Percentiles rank a stretch among this genome's conserved stretches.
Evolutionary conservation across 2,888 invertebrate genomes (phyloP).

Genomic region (Aricia artaxerxes): DNA sequence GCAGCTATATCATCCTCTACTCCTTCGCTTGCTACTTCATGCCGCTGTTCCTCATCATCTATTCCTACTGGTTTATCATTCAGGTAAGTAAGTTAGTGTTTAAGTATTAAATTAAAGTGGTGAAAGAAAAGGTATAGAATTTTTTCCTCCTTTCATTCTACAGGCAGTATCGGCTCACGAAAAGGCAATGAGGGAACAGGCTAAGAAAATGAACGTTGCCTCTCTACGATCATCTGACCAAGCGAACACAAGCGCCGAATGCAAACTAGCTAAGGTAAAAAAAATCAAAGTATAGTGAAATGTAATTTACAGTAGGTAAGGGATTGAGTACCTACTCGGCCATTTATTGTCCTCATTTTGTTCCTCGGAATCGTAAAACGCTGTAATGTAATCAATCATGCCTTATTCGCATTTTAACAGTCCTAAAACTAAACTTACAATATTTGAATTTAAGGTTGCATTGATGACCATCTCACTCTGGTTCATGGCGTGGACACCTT

Average conservation of each 20-base stretch:
- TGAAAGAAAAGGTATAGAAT: background rate
- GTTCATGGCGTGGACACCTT: slow-evolving; percentile 97
- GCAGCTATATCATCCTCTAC: slow-evolving; percentile 90
- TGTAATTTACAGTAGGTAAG: background rate
- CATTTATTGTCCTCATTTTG: too few species aligned
- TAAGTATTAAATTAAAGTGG: background rate
- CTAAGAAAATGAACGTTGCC: slow-evolving; percentile 96
- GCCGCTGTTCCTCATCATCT: slow-evolving; percentile 89
- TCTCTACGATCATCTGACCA: slow-evolving; percentile 90
- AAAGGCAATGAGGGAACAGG: slow-evolving; percentile 92
- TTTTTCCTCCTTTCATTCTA: background rate
- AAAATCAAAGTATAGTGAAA: background rate
- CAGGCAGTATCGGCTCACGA: slow-evolving; percentile 92
- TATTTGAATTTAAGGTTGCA: slow-evolving; percentile 81
- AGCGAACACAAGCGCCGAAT: slow-evolving; percentile 89
- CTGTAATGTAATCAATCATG: too few species aligned
- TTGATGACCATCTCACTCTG: slow-evolving; percentile 93
- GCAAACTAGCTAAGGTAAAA: slow-evolving; percentile 89
- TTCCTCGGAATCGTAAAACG: too few species aligned
- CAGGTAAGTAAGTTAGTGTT: slow-evolving; percentile 80
- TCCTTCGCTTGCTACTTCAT: slow-evolving; percentile 88
- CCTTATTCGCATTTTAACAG: too few species aligned
- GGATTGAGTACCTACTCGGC: background rate
- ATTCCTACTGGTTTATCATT: slow-evolving; percentile 93
- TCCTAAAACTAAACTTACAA: background rate